Conservation (phyloP, 2,888 invertebrate genomes). For the Teleiodes luculella region DNA sequence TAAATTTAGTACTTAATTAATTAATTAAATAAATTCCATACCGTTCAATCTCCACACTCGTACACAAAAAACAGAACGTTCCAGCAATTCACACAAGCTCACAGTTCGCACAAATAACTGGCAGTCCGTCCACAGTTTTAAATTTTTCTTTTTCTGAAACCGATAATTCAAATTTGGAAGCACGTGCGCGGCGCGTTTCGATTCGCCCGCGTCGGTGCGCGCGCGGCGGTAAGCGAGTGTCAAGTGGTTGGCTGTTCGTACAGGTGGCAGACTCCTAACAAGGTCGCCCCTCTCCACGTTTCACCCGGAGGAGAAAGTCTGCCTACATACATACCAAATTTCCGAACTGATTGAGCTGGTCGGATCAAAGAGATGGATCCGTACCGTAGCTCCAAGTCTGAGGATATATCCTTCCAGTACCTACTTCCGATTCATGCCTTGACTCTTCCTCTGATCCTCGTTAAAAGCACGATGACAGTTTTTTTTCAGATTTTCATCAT, state of each 20-base stretch:
- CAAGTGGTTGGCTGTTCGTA: conserved; percentile 63
- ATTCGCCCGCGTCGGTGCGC: conserved; percentile 62
- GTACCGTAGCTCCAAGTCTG: not conserved
- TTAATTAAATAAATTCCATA: conserved; percentile 29
- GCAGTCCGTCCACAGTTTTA: conserved; percentile 32
- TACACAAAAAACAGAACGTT: conserved; percentile 35
- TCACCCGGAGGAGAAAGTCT: conserved; percentile 70
- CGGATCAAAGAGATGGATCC: conserved; percentile 37
- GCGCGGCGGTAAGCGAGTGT: conserved; percentile 62
- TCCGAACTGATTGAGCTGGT: conserved; percentile 69
- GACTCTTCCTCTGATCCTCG: no score
- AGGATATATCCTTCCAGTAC: not conserved
- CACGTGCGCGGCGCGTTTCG: conserved; percentile 57
- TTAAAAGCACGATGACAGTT: no score
- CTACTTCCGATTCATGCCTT: not conserved
- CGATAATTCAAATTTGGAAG: conserved; percentile 28
- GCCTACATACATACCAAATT: conserved; percentile 78
- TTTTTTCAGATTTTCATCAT: no score
- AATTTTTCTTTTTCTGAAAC: conserved; percentile 24
- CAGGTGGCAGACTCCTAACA: conserved; percentile 77
- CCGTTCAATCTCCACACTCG: conserved; percentile 43
- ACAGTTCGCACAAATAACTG: conserved; percentile 62
- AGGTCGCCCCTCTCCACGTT: conserved; percentile 63
- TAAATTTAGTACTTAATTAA: not conserved
- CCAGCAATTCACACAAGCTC: conserved; percentile 46